Evolutionary conservation across 1,140 invertebrate genomes (phyloP).

Genomic region (Ericerus pela): DNA sequence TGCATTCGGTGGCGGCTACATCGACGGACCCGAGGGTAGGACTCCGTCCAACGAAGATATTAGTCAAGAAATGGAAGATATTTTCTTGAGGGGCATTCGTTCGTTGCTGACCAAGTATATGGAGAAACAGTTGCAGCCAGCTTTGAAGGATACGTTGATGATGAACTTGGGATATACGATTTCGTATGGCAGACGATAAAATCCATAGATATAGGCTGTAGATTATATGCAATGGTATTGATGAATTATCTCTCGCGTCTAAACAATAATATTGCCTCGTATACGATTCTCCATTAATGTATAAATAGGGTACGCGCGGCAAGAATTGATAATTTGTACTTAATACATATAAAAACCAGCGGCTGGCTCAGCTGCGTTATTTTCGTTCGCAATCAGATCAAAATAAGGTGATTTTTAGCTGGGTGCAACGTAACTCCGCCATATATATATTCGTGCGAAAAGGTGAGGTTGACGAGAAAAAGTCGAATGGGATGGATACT

Average conservation of each 20-base stretch:
- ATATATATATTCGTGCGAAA: no score
- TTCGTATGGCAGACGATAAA: conserved; percentile 46
- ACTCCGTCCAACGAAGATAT: conserved; percentile 24
- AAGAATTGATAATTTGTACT: no score
- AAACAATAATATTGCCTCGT: conserved; percentile 1
- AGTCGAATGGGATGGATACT: no score
- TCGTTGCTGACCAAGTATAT: conserved; percentile 64
- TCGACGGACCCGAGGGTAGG: conserved; percentile 31
- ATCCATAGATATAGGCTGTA: not conserved
- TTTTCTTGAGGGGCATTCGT: conserved; percentile 59
- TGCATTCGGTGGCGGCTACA: not conserved
- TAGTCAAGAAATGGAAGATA: conserved; percentile 55
- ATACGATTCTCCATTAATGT: no score
- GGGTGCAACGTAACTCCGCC: no score
- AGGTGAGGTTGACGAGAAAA: no score
- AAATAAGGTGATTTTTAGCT: no score
- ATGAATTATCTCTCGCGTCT: not conserved
- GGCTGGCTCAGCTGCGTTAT: no score
- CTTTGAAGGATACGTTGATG: conserved; percentile 69
- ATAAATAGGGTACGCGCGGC: no score
- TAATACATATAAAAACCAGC: no score
- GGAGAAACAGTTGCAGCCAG: conserved; percentile 62
- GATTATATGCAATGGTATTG: not conserved
- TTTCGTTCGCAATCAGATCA: no score
- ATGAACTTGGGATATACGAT: conserved; percentile 69